Evolutionary conservation across 2,888 invertebrate species (phyloP).

Genomic region (Empis stercorea): DNA sequence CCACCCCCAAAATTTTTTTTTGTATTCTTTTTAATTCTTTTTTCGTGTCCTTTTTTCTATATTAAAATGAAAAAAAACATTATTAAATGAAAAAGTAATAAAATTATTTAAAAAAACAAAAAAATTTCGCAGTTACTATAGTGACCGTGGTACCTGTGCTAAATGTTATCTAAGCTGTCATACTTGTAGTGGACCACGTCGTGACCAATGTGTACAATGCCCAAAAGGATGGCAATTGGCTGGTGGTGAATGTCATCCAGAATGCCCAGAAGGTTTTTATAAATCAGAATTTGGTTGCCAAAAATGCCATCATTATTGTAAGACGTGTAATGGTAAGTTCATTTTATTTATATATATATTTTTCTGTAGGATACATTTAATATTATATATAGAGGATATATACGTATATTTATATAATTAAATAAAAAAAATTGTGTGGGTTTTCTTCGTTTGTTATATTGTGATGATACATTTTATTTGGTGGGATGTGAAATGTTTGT

Average conservation of each 20-base stretch:
- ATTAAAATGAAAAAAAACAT: background rate
- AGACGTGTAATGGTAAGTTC: conserved; percentile 63
- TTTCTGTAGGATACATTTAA: too few relatives aligned
- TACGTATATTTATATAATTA: too few relatives aligned
- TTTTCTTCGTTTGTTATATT: too few relatives aligned
- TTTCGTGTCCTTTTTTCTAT: background rate
- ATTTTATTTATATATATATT: background rate
- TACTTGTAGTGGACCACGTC: conserved; percentile 72
- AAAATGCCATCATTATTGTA: conserved; percentile 80
- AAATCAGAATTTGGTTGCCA: conserved; percentile 70
- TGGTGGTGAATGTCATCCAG: conserved; percentile 72
- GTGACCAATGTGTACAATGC: conserved; percentile 75
- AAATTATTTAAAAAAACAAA: too few relatives aligned
- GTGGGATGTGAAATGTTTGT: background rate
- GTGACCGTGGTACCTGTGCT: conserved; percentile 68
- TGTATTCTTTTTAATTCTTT: background rate
- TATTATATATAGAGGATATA: too few relatives aligned
- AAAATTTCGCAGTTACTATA: conserved; percentile 65
- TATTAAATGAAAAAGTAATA: too few relatives aligned
- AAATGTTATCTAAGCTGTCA: conserved; percentile 75
- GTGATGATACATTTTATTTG: background rate
- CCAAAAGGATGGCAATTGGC: conserved; percentile 68
- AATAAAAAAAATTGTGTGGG: too few relatives aligned
- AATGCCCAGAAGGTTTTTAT: conserved; percentile 79
- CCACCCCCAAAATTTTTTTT: background rate